A percentile compares a stretch with the other conserved stretches of the same genome.
Evolutionary conservation across 2,888 invertebrate species (phyloP).

Genomic region (Leptopilina drosophilae): DNA sequence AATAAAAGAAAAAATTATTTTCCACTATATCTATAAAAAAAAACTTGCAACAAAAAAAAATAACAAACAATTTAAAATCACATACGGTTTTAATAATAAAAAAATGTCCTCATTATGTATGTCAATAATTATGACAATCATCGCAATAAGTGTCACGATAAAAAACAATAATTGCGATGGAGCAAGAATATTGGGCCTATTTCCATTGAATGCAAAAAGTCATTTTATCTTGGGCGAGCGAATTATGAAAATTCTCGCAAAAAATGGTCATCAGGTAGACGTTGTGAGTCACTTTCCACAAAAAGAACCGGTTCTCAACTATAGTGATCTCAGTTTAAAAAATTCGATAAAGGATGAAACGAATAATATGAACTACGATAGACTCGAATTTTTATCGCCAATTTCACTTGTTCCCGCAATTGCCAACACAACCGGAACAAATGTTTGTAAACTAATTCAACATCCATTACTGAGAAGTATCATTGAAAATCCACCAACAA

Average conservation of each 20-base stretch:
- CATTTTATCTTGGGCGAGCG: constrained; percentile 76
- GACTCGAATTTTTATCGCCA: not conserved
- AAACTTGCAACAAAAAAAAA: not conserved
- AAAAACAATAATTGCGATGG: constrained; percentile 60
- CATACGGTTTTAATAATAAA: not conserved
- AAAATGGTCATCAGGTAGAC: constrained; percentile 76
- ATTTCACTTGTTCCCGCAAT: not conserved
- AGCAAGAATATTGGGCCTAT: constrained; percentile 76
- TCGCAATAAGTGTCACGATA: not conserved
- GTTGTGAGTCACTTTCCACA: constrained; percentile 64
- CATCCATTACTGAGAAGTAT: constrained; percentile 47
- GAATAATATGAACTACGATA: not conserved
- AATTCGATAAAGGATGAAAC: constrained; percentile 51
- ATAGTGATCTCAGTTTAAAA: constrained; percentile 55
- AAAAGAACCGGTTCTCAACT: constrained; percentile 58
- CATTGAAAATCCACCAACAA: constrained; percentile 47
- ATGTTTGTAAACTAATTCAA: constrained; percentile 43
- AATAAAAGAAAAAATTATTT: no score
- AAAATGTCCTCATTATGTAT: not conserved
- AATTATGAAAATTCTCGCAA: constrained; percentile 74
- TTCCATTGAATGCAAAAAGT: constrained; percentile 76
- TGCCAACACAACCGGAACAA: not conserved
- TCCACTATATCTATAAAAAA: no score
- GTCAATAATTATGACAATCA: not conserved
- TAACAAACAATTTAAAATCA: not conserved